phyloP scores from a whole-genome alignment of 2,797 vertebrate genomes.

The Forpus xanthops region DNA sequence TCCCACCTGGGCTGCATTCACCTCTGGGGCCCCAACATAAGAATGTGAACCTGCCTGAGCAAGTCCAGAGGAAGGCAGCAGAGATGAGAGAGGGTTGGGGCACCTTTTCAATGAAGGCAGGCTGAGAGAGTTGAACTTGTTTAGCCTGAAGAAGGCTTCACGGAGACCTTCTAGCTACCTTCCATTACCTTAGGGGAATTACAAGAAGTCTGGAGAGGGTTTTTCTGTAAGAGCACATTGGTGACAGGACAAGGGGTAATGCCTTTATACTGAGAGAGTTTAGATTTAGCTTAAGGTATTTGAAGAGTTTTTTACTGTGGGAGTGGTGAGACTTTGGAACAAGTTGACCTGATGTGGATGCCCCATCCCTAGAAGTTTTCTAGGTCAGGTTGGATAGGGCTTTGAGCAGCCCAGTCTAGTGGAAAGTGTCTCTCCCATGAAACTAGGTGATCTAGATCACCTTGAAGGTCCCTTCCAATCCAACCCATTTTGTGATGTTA shows the following conservation, averaged over 20 bases:
- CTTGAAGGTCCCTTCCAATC: background rate
- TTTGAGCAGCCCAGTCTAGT: background rate
- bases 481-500: background rate
- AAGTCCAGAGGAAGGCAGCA: background rate
- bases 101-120: background rate
- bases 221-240: background rate
- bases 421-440: background rate
- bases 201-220: background rate
- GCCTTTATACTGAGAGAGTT: background rate
- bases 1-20: background rate
- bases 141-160: background rate
- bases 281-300: background rate
- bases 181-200: background rate
- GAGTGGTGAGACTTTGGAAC: background rate
- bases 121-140: background rate
- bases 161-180: background rate
- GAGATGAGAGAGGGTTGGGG: background rate
- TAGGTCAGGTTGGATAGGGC: background rate
- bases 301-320: background rate
- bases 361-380: background rate
- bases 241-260: background rate
- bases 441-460: background rate
- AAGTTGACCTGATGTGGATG: background rate
- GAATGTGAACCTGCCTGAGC: background rate
- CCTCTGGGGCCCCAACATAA: background rate